A percentile compares a stretch with the other conserved stretches of the same genome.
Conservation (phyloP, 2,888 invertebrate species). For the Criorhina ranunculi region DNA sequence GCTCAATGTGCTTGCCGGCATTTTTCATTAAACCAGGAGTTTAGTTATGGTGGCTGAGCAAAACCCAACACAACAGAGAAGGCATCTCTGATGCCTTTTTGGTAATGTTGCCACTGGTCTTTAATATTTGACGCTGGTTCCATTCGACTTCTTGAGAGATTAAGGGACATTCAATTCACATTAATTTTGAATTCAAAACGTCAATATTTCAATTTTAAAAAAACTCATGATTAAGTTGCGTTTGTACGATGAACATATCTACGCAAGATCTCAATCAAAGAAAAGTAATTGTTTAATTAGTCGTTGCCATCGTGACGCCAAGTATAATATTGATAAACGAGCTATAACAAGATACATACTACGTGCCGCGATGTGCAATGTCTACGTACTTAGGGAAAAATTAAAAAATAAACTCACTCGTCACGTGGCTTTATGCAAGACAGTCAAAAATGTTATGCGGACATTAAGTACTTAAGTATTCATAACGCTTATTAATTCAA, state of each 20-base stretch:
- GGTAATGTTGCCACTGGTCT: too few relatives aligned
- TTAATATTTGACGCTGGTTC: too few relatives aligned
- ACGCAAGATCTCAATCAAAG: slow-evolving; percentile 35
- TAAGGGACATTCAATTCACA: too few relatives aligned
- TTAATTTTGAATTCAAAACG: too few relatives aligned
- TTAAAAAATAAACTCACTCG: slow-evolving; percentile 28
- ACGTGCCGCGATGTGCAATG: slow-evolving; percentile 28
- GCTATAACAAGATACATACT: slow-evolving; percentile 5
- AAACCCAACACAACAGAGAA: too few relatives aligned
- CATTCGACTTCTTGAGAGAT: too few relatives aligned
- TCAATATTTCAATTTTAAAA: too few relatives aligned
- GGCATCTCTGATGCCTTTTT: too few relatives aligned
- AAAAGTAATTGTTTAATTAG: slow-evolving; percentile 41
- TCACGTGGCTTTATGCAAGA: slow-evolving; percentile 62
- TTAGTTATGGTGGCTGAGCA: too few relatives aligned
- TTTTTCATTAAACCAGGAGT: too few relatives aligned
- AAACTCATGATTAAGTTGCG: too few relatives aligned
- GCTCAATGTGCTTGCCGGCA: too few relatives aligned
- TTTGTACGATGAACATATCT: background rate
- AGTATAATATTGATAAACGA: slow-evolving; percentile 19
- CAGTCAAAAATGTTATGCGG: slow-evolving; percentile 44
- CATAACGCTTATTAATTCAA: slow-evolving; percentile 60
- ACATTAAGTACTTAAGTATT: slow-evolving; percentile 60
- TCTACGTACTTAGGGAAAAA: slow-evolving; percentile 1
- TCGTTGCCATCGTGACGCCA: slow-evolving; percentile 34